These are phyloP conservation scores for Poecilia picta DNA, from an alignment of 2,797 vertebrate genomes.

Conservation along the genomic window DNA sequence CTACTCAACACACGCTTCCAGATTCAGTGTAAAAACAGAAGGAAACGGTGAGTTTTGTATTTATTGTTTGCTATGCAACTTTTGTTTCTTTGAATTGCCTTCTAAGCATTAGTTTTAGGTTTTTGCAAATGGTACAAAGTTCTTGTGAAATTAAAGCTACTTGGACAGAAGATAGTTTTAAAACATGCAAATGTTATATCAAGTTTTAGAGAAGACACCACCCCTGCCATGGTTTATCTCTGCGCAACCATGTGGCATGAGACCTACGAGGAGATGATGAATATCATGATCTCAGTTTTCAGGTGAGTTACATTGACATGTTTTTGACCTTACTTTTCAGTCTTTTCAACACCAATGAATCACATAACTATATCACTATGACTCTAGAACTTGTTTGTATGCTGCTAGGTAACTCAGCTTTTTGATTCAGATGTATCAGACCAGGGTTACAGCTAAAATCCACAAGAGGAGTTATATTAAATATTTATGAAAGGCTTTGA, in stretches of 20 bases:
- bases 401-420: neutral
- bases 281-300: conserved; percentile 76
- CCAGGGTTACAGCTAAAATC: neutral
- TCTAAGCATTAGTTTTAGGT: neutral
- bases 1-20: conserved; percentile 39
- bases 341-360: neutral
- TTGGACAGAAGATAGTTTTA: neutral
- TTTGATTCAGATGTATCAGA: neutral
- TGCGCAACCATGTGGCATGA: conserved; percentile 81
- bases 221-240: conserved; percentile 28
- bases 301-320: conserved; percentile 20
- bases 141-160: neutral
- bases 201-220: neutral
- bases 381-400: neutral
- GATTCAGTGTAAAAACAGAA: neutral
- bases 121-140: neutral
- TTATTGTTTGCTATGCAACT: no score
- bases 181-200: neutral
- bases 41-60: conserved; percentile 9
- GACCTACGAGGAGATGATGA: conserved; percentile 74
- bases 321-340: neutral
- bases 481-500: neutral
- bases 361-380: neutral
- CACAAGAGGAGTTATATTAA: neutral
- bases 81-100: neutral